A percentile compares a stretch with the other conserved stretches of the same genome.
phyloP scores from a whole-genome alignment of 1,140 invertebrate species.

The Cyphomyrmex costatus region DNA sequence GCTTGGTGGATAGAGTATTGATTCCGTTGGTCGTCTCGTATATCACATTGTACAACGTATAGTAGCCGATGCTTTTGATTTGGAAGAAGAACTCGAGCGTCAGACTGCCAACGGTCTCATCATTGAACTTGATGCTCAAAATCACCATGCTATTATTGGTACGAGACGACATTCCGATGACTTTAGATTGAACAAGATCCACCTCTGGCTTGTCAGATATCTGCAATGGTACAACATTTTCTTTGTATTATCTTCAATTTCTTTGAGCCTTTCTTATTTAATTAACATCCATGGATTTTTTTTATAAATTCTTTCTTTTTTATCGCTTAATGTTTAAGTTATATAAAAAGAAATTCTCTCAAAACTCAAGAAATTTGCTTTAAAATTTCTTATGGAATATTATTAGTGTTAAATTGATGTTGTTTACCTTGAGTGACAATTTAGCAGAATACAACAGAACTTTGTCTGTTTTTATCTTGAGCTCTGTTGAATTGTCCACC shows the following conservation, averaged over 20 bases:
- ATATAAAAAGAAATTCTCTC: background rate
- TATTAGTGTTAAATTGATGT: background rate
- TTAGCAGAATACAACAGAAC: conserved; percentile 78
- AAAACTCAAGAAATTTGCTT: background rate
- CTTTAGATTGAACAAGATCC: background rate
- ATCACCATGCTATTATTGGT: background rate
- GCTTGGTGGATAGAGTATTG: conserved; percentile 63
- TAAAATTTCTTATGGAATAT: background rate
- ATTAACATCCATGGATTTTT: background rate
- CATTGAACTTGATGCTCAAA: conserved; percentile 9
- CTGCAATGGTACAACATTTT: conserved; percentile 26
- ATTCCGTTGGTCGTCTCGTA: background rate
- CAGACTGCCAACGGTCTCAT: background rate
- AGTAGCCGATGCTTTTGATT: conserved; percentile 70
- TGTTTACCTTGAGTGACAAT: conserved; percentile 75
- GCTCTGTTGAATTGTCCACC: conserved; percentile 41
- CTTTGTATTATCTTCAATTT: conserved; percentile 5
- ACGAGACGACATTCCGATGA: too few species aligned
- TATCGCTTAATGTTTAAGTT: background rate
- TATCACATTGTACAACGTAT: conserved; percentile 55
- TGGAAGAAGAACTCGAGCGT: conserved; percentile 47
- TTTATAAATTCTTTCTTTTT: background rate
- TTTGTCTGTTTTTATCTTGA: conserved; percentile 58
- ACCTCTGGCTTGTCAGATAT: background rate
- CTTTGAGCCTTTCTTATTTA: background rate